These are phyloP conservation scores for Nebria brevicollis DNA, from an alignment of 2,888 invertebrate genomes.

Conservation along the genomic window DNA sequence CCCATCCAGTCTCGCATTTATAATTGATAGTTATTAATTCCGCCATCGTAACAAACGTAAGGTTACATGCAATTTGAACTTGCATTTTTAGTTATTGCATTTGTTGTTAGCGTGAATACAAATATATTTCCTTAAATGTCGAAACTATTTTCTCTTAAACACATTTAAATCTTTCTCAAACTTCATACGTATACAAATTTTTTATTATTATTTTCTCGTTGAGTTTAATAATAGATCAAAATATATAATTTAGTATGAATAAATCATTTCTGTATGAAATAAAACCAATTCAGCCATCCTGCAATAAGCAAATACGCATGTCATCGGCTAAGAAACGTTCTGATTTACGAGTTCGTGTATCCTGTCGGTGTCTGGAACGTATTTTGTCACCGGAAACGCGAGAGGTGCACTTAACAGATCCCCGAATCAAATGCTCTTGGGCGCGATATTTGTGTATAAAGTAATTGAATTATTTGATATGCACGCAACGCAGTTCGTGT, in stretches of 20 bases:
- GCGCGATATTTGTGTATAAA: neutral
- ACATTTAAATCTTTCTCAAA: too few relatives aligned
- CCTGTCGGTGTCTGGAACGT: constrained; percentile 21
- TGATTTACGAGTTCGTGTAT: constrained; percentile 30
- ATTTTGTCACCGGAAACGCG: constrained; percentile 30
- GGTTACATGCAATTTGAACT: neutral
- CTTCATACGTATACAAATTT: too few relatives aligned
- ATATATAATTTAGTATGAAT: too few relatives aligned
- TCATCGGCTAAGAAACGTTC: constrained; percentile 7
- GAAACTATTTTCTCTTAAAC: too few relatives aligned
- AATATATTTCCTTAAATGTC: too few relatives aligned
- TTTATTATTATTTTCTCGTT: too few relatives aligned
- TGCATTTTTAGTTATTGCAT: neutral
- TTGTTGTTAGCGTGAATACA: too few relatives aligned
- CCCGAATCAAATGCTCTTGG: neutral
- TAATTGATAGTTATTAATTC: constrained; percentile 1
- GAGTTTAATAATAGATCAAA: too few relatives aligned
- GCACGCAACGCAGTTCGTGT: too few relatives aligned
- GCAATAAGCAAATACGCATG: neutral
- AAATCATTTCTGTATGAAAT: neutral
- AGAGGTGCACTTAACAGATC: constrained; percentile 11
- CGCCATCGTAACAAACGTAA: neutral
- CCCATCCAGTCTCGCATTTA: neutral
- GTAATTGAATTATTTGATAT: too few relatives aligned
- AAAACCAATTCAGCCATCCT: neutral